Base-by-base conservation (phyloP, 2,888 invertebrate species). In the Brenthis daphne region DNA sequence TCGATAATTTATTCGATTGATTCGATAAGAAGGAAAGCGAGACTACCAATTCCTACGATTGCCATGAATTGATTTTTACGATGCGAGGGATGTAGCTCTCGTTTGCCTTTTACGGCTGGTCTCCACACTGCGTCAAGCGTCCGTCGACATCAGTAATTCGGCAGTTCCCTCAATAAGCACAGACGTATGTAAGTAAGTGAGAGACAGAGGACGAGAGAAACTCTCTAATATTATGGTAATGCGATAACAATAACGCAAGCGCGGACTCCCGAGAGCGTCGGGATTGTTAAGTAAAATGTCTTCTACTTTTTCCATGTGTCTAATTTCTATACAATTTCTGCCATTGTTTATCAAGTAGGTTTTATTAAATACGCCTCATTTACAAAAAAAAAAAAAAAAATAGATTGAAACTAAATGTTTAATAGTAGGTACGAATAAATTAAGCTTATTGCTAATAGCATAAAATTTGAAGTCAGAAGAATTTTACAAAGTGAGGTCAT, bases 141-240 rank as follows among this genome's bases (percentile, higher is more conserved):
- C 8, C 29, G 29, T 29, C 37, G 37, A 43, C 37, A 11, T 8
- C 37, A 43, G 37, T 43, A 43, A 43, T 11, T 43, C 37, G 37
- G 2, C 37, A 43, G 11, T 43, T 43, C 37, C 5, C 11, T 1
- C 37, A 43, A 43, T 43, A 43, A 11, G 47, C 58, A 47, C 14
- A 48, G 24, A 1, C 24, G 48, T 58, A 58, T 20, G 58, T 33
- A 37, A 43, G 61, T 58, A 58, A 54, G 58, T 33, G 20, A 43
- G 61, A 33, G 29, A 56, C 37, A 56, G 37, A 37, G 48, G 47
- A 57, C 20, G 20, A 24, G 48, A 24, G 43, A 57, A 47, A 24
- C 12, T 47, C 24, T 13, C 16, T 20, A 57, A 16, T 51, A 43
- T 58, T 68, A 68, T 65, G 68, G 43, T 51, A 60, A 68, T 68